Evolutionary conservation across 2,888 invertebrate species (phyloP), one percentile per base, ranked within the genome.

Genomic region (Chaetogeoica ovagalla): DNA sequence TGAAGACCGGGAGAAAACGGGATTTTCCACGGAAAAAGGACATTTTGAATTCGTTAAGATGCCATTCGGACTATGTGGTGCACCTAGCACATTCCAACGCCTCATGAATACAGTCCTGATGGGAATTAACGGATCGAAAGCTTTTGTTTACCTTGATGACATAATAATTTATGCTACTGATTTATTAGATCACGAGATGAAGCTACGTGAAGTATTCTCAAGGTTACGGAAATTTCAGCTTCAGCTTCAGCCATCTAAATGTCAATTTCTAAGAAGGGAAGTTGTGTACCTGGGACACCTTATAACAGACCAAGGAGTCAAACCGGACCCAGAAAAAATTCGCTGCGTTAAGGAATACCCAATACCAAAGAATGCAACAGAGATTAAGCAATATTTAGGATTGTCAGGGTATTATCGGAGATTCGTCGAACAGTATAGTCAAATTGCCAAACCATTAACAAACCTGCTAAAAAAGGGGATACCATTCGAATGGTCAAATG

Each of bases 321-420:
- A 48, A 48, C 79, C 71, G 6, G 69, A 79, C 30, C 79, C 71
- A 17, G 21, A n/a, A 6, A 71, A 79, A 52, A 48, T 79, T 19
- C 8, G 39, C 8, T 62, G 63, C 48, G 62, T 73, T 7, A 13
- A 9, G 21, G 52, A 73, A 15, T 39, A 63, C 37, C 65, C 72
- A 19, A 52, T n/a, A 0, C 81, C 81, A 4, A 60, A 8, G 4
- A 73, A n/a, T 13, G 15, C 21, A 11, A 73, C 75, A 3, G 59
- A 72, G 13, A 39, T 73, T 85, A 60, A 60, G 59, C 59, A 60
- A 21, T 60, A 21, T 74, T 43, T 85, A 2, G 85, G 84, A n/a
- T 43, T 85, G 1, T 82, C 82, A 9, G 83, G 39, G 4, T 39
- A 84, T 83, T 85, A 85, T 62, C 23, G 85, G 13, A 81, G 83